These are phyloP conservation scores for Haliaeetus leucogaster DNA, from an alignment of 2,113 vertebrate genomes.

Conservation along the genomic window DNA sequence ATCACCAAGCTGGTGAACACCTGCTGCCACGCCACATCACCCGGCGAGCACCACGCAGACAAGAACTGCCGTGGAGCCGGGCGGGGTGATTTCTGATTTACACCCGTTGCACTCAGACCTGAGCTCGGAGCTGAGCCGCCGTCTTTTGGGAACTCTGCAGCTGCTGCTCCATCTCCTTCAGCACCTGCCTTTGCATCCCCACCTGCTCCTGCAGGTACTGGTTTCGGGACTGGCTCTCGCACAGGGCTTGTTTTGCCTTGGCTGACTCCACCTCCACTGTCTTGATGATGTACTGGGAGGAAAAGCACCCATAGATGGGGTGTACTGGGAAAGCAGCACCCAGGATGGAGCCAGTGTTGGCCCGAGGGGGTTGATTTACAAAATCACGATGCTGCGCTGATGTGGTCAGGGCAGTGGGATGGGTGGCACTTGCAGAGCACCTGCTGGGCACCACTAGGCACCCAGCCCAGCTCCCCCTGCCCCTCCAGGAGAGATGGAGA, in stretches of 20 bases:
- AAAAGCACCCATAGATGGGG: background rate
- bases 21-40: fast-evolving
- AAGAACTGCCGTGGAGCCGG: fast-evolving
- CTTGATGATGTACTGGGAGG: conserved; percentile 79
- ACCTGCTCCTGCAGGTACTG: conserved; percentile 90
- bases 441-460: too few relatives aligned
- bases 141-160: conserved; percentile 86
- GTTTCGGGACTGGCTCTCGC: conserved; percentile 81
- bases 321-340: background rate
- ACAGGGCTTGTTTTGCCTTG: conserved; percentile 79
- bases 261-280: conserved; percentile 85
- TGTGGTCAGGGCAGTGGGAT: background rate
- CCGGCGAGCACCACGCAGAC: background rate
- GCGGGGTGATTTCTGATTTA: background rate
- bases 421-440: background rate
- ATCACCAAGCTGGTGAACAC: fast-evolving
- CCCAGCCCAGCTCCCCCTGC: background rate
- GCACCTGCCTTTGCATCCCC: conserved; percentile 82
- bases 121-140: conserved; percentile 82
- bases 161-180: conserved; percentile 89
- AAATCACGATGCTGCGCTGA: background rate
- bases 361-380: background rate
- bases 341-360: background rate
- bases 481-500: background rate
- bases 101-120: conserved; percentile 65